Evolutionary conservation across 1,140 invertebrate species (phyloP).

Genomic region (Argopecten irradians): DNA sequence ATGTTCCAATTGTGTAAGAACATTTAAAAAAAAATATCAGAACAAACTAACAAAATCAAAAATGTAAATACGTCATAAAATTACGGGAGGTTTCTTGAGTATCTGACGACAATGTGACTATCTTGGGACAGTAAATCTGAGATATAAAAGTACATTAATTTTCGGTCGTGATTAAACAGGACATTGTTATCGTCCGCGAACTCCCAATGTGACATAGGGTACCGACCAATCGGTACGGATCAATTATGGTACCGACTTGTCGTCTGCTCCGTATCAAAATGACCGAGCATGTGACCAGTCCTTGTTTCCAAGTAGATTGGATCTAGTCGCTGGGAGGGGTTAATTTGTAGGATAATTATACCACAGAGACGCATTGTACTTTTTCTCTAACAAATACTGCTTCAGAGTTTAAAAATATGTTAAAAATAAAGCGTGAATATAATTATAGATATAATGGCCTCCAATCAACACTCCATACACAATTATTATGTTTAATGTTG

Average conservation of each 20-base stretch:
- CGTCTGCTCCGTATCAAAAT: slow-evolving; percentile 16
- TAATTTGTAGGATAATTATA: background rate
- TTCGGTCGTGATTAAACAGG: background rate
- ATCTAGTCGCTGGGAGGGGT: background rate
- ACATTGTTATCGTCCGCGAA: background rate
- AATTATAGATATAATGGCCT: no score
- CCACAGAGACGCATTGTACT: background rate
- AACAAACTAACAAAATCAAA: no score
- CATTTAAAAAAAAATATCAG: no score
- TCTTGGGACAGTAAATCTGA: no score
- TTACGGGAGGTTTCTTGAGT: no score
- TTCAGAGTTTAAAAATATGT: no score
- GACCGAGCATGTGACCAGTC: background rate
- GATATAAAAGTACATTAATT: slow-evolving; percentile 1
- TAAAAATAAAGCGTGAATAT: no score
- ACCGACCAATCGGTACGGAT: background rate
- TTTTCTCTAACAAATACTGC: no score
- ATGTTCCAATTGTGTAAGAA: no score
- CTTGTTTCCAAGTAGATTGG: background rate
- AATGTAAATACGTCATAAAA: no score
- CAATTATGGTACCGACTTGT: background rate
- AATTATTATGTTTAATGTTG: no score
- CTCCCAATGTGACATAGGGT: background rate
- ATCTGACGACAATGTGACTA: background rate
- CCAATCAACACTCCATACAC: no score